Evolutionary conservation across 2,888 invertebrate species (phyloP).

Genomic region (Crioceris asparagi): DNA sequence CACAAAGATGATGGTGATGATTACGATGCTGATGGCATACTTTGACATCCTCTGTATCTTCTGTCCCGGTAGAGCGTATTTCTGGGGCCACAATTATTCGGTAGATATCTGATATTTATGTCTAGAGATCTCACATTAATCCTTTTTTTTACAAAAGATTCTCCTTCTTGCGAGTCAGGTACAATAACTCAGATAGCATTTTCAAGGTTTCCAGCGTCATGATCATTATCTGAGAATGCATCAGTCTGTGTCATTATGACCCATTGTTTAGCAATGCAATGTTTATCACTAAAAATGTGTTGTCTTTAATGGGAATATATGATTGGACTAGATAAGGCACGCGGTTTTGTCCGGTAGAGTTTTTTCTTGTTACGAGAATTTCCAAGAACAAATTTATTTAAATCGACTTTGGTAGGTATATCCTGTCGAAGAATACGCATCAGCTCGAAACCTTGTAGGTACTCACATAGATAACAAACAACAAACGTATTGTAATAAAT

Average conservation of each 20-base stretch:
- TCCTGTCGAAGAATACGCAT: too few species aligned
- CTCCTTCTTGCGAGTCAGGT: conserved; percentile 12
- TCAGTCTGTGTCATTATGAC: conserved; percentile 31
- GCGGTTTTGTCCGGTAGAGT: conserved; percentile 1
- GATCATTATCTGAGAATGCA: conserved; percentile 26
- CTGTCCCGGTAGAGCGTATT: too few species aligned
- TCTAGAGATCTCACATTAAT: conserved; percentile 2
- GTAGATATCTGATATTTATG: conserved; percentile 1
- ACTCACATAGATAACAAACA: too few species aligned
- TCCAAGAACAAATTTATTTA: too few species aligned
- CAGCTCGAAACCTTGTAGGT: too few species aligned
- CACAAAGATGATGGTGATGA: too few species aligned
- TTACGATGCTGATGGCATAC: too few species aligned
- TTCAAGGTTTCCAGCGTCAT: conserved; percentile 9
- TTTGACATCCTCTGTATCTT: too few species aligned
- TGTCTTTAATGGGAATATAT: conserved; percentile 4
- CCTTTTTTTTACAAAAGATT: conserved; percentile 10
- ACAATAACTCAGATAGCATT: conserved; percentile 17
- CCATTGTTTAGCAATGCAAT: conserved; percentile 29
- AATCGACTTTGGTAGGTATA: too few species aligned
- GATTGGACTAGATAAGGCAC: conserved; percentile 1
- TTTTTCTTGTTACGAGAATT: too few species aligned
- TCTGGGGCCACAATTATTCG: not conserved
- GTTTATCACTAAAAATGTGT: conserved; percentile 24
- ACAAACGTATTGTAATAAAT: too few species aligned